These are phyloP conservation scores for Anoplius nigerrimus DNA, from an alignment of 2,888 invertebrate genomes.

Conservation along the genomic window DNA sequence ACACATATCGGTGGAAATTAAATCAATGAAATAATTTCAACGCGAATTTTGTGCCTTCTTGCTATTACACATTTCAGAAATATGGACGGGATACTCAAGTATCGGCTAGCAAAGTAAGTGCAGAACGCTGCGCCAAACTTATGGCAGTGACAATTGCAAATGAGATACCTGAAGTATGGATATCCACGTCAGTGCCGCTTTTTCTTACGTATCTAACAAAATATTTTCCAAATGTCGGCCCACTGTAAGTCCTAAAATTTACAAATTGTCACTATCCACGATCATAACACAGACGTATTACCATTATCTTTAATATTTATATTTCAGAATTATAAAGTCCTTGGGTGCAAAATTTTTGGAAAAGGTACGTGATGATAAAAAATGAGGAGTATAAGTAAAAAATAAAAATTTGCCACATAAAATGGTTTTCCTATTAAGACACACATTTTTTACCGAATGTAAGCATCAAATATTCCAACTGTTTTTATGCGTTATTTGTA, in stretches of 20 bases:
- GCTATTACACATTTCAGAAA: slow-evolving; percentile 61
- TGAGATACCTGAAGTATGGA: slow-evolving; percentile 82
- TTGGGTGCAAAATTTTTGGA: slow-evolving; percentile 57
- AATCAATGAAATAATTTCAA: slow-evolving; percentile 2
- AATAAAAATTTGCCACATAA: too few relatives aligned
- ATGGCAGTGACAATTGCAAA: slow-evolving; percentile 80
- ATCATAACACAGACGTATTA: too few relatives aligned
- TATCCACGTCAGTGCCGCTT: slow-evolving; percentile 71
- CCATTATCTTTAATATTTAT: neutral
- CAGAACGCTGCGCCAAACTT: slow-evolving; percentile 78
- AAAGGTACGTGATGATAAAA: slow-evolving; percentile 60
- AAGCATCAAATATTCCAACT: neutral
- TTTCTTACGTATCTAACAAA: slow-evolving; percentile 58
- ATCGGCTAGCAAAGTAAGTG: slow-evolving; percentile 77
- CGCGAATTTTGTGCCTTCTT: neutral
- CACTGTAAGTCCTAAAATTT: slow-evolving; percentile 52
- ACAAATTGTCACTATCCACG: neutral
- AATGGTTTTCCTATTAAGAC: too few relatives aligned
- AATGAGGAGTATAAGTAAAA: neutral
- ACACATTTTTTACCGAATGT: too few relatives aligned
- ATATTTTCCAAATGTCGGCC: slow-evolving; percentile 61
- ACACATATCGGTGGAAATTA: neutral
- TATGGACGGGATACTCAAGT: slow-evolving; percentile 72
- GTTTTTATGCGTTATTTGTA: neutral
- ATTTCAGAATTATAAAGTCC: slow-evolving; percentile 47